These are phyloP conservation scores for Tridacna gigas DNA, from an alignment of 2,888 invertebrate species.

Conservation along the genomic window DNA sequence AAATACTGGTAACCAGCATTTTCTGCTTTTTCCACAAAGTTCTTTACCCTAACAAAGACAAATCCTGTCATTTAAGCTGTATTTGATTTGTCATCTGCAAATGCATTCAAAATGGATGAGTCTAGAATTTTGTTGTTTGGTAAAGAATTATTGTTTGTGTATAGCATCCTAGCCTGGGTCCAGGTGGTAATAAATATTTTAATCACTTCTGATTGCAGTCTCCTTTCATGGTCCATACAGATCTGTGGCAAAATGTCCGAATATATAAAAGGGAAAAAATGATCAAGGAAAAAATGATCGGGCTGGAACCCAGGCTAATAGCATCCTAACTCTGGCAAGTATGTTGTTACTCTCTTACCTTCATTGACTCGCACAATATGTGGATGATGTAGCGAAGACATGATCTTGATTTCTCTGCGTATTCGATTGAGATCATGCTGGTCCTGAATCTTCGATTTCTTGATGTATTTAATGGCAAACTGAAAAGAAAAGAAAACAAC, in stretches of 20 bases:
- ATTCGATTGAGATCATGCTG: slow-evolving; percentile 98
- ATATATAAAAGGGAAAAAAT: background rate
- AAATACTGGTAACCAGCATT: no score
- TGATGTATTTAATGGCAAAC: slow-evolving; percentile 94
- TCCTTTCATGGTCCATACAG: no score
- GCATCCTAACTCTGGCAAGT: background rate
- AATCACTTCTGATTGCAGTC: no score
- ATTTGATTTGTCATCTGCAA: no score
- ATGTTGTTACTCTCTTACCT: slow-evolving; percentile 88
- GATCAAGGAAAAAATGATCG: no score
- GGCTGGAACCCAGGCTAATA: no score
- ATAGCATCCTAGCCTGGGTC: slow-evolving; percentile 1
- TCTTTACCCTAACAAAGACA: no score
- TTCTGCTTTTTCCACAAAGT: no score
- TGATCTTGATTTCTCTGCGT: slow-evolving; percentile 98
- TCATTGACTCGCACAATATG: slow-evolving; percentile 99
- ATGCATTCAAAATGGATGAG: no score
- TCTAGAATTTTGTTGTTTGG: no score
- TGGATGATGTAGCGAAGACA: slow-evolving; percentile 99
- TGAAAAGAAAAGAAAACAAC: slow-evolving; percentile 77
- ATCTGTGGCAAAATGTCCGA: background rate
- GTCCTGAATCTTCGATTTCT: slow-evolving; percentile 86
- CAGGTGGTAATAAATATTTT: no score
- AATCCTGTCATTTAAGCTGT: no score
- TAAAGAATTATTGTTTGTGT: background rate